A percentile compares a stretch with the other conserved stretches of the same genome.
Conservation (phyloP, 2,113 vertebrate species). For the Lichenostomus cassidix region DNA sequence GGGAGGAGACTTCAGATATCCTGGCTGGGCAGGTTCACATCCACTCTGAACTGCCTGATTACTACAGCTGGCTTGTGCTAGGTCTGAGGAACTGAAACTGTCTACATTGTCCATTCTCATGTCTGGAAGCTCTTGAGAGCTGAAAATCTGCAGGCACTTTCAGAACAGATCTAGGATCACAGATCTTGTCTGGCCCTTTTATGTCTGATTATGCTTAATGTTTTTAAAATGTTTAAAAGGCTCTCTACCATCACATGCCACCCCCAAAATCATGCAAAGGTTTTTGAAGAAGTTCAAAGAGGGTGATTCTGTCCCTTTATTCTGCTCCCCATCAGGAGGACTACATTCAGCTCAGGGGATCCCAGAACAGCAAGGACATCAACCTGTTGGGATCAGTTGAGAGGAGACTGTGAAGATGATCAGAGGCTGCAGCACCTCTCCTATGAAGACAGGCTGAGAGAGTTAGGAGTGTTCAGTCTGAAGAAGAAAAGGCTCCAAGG, state of each 20-base stretch:
- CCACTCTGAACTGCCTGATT: neutral
- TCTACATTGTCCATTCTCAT: neutral
- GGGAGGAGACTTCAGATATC: neutral
- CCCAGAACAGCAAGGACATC: neutral
- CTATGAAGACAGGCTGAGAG: neutral
- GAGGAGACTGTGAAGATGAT: neutral
- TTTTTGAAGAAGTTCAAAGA: neutral
- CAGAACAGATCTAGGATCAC: neutral
- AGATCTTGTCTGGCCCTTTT: neutral
- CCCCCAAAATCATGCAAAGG: neutral
- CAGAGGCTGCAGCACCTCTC: neutral
- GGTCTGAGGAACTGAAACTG: neutral
- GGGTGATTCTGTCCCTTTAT: neutral
- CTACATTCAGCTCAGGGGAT: neutral
- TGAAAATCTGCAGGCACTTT: neutral
- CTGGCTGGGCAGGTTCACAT: neutral
- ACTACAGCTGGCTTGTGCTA: neutral
- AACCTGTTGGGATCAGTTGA: neutral
- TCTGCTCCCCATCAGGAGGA: neutral
- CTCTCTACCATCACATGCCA: neutral
- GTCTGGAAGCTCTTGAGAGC: neutral
- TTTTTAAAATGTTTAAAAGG: neutral
- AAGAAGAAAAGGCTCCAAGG: neutral
- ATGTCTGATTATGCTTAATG: neutral
- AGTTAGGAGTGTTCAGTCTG: neutral